Evolutionary conservation across 2,113 vertebrate species (phyloP).

Genomic region (Haemorhous mexicanus): DNA sequence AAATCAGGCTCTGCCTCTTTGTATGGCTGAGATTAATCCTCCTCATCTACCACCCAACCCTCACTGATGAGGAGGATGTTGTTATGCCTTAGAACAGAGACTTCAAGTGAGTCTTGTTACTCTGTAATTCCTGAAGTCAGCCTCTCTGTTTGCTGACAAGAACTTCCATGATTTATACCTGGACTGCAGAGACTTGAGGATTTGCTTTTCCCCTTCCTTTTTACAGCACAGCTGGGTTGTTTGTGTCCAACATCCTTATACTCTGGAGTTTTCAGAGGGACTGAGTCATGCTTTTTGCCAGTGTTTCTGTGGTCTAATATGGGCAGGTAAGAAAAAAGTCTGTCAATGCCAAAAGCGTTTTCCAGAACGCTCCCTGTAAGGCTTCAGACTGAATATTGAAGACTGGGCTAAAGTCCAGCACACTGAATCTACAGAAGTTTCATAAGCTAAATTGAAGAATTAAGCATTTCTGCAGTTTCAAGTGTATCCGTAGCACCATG

Average conservation of each 20-base stretch:
- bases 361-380: neutral
- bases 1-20: neutral
- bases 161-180: neutral
- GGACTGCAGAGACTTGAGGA: neutral
- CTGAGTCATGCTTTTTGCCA: neutral
- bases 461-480: neutral
- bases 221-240: neutral
- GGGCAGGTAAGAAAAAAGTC: constrained; percentile 23
- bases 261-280: neutral
- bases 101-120: neutral
- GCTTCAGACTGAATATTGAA: neutral
- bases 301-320: constrained; percentile 41
- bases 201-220: neutral
- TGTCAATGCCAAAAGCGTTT: neutral
- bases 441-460: neutral
- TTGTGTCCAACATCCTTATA: neutral
- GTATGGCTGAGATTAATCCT: neutral
- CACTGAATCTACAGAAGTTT: neutral
- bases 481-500: neutral
- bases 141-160: neutral
- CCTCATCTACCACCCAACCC: neutral
- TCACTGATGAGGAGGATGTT: neutral
- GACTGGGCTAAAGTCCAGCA: constrained; percentile 35
- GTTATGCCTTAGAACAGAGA: neutral
- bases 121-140: neutral